Percentiles rank a stretch among this genome's conserved stretches.
Evolutionary conservation across 2,113 vertebrate species (phyloP).

Genomic region (Saguinus midas): DNA sequence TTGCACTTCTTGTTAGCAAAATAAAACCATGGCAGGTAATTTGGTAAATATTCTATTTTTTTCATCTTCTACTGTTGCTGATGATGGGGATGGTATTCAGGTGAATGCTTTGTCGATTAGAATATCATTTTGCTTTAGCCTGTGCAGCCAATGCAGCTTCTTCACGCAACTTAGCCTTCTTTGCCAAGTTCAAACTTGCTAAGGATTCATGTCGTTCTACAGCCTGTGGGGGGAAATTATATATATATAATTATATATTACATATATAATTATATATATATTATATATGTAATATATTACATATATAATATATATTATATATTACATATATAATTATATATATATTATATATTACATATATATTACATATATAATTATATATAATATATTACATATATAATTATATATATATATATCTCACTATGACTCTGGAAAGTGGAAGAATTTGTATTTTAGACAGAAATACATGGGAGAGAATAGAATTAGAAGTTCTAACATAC

Average conservation of each 20-base stretch:
- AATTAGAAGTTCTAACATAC: neutral
- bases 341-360: no score
- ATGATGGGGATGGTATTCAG: neutral
- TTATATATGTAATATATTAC: neutral
- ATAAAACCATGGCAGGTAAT: neutral
- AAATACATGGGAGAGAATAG: neutral
- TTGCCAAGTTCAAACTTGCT: conserved; percentile 85
- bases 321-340: neutral
- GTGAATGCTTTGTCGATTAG: neutral
- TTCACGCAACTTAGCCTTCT: conserved; percentile 85
- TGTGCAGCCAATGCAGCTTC: conserved; percentile 72
- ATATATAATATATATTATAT: no score
- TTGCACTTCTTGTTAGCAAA: neutral
- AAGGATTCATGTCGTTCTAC: conserved; percentile 83
- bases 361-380: neutral
- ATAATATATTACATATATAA: no score
- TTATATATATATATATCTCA: no score
- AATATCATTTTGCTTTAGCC: conserved; percentile 77
- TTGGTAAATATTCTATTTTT: neutral
- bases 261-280: no score
- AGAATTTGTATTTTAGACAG: neutral
- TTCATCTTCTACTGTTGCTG: conserved; percentile 25
- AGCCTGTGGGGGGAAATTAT: conserved; percentile 72
- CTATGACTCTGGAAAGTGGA: neutral
- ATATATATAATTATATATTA: neutral